A percentile compares a stretch with the other conserved stretches of the same genome.
These are phyloP conservation scores for Glaucopsyche alexis DNA, from an alignment of 2,888 invertebrate species.

Conservation along the genomic window DNA sequence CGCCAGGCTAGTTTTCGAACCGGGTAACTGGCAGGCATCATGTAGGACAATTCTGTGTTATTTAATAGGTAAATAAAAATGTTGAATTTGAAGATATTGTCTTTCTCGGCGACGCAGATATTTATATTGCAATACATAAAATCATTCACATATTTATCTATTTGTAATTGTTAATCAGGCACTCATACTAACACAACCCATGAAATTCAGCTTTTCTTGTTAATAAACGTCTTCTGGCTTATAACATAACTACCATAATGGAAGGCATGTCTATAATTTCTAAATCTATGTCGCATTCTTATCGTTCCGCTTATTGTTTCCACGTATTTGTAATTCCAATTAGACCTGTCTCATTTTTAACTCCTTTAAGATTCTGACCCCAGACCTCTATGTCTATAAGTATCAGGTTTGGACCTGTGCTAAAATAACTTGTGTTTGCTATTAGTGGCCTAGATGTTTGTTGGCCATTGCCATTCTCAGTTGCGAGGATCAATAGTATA, in stretches of 20 bases:
- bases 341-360: slow-evolving; percentile 8
- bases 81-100: too few species aligned
- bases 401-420: background rate
- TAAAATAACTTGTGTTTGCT: background rate
- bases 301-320: background rate
- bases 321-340: slow-evolving; percentile 16
- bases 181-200: too few species aligned
- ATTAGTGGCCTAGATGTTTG: background rate
- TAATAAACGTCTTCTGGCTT: too few species aligned
- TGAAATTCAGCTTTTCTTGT: too few species aligned
- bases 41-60: too few species aligned
- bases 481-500: background rate
- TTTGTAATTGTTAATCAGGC: too few species aligned
- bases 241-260: background rate
- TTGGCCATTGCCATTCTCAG: background rate
- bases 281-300: background rate
- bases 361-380: background rate
- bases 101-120: too few species aligned
- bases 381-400: background rate
- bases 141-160: too few species aligned
- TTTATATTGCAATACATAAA: too few species aligned
- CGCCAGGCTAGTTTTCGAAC: too few species aligned
- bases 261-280: background rate
- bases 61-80: too few species aligned
- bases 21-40: too few species aligned